phyloP scores from a whole-genome alignment of 2,797 vertebrate genomes.

The Tragopan temminckii region DNA sequence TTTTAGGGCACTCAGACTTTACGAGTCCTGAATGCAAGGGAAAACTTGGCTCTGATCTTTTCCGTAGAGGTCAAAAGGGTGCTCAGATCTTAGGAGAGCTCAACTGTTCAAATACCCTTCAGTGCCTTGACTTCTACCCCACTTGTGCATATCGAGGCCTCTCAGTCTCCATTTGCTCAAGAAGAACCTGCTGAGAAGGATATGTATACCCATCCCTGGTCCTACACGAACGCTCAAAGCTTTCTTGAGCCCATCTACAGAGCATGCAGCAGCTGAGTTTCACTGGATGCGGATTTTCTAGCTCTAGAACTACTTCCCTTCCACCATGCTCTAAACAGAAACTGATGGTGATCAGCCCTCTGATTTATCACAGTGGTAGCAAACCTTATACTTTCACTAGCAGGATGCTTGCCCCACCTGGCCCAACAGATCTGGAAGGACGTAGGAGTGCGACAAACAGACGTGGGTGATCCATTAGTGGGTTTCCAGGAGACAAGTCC shows the following conservation, averaged over 20 bases:
- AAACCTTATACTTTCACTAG: neutral
- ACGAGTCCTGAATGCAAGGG: slow-evolving; percentile 37
- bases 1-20: slow-evolving; percentile 51
- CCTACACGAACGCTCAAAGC: neutral
- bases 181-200: neutral
- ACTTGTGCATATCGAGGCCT: neutral
- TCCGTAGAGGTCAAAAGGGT: slow-evolving; percentile 57
- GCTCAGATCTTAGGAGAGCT: neutral
- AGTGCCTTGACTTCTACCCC: neutral
- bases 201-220: fast-evolving
- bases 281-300: neutral
- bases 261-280: neutral
- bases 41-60: slow-evolving; percentile 60
- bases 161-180: neutral
- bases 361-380: neutral
- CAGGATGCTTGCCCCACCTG: neutral
- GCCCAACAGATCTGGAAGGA: neutral
- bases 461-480: too few relatives aligned
- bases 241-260: neutral
- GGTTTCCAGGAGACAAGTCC: neutral
- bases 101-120: slow-evolving; percentile 23
- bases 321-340: neutral
- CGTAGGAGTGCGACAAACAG: neutral
- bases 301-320: neutral
- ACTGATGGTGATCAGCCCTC: neutral